Conservation (phyloP, 2,797 vertebrate genomes). For the Sebastes reedi region DNA sequence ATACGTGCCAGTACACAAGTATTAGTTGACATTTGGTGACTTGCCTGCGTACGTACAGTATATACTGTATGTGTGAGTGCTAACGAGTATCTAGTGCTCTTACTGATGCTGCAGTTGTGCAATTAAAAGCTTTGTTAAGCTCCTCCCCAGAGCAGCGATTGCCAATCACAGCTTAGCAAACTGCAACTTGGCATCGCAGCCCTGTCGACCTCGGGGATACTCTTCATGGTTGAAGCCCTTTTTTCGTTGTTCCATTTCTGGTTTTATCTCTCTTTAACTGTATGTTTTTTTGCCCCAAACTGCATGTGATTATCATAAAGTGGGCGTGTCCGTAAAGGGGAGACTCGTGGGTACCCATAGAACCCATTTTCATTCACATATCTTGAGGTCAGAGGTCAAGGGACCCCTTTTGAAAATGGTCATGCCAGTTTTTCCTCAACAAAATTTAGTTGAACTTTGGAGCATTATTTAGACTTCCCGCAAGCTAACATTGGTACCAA, state of each 20-base stretch:
- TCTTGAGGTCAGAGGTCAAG: too few species aligned
- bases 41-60: background rate
- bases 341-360: too few species aligned
- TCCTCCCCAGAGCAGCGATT: background rate
- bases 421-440: too few species aligned
- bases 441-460: too few species aligned
- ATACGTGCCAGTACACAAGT: background rate
- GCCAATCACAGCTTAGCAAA: background rate
- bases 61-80: background rate
- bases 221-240: background rate
- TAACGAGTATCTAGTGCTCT: background rate
- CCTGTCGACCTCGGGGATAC: background rate
- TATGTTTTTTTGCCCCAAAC: too few species aligned
- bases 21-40: background rate
- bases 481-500: too few species aligned
- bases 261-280: too few species aligned
- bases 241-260: background rate
- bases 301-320: too few species aligned
- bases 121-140: background rate
- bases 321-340: rapidly evolving
- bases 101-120: background rate
- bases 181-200: background rate
- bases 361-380: too few species aligned
- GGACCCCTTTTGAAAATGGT: too few species aligned
- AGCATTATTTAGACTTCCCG: too few species aligned